Base-by-base conservation (phyloP, 2,888 invertebrate species). In the Alcis repandata region DNA sequence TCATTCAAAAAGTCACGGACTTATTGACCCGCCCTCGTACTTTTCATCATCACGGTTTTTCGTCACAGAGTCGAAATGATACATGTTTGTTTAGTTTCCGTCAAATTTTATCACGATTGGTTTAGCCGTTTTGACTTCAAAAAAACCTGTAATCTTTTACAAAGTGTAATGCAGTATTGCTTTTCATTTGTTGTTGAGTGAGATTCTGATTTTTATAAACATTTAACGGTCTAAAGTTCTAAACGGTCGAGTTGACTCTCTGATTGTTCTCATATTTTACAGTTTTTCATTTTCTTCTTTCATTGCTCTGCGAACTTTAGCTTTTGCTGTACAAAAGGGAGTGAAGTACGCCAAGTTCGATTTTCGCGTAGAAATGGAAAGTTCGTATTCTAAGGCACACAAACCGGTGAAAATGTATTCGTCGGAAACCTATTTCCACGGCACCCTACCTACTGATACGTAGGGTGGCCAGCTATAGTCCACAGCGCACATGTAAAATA, bases 401-500 rank as follows among this genome's bases (percentile, higher is more conserved):
- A 80, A 86, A 84, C 79, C 82, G 80, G 84, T 85, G 84, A 88
- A 66, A 91, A 91, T 90, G 87, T 91, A 90, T 90, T 89, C 89
- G 88, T 84, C 83, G 87, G 84, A 86, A 89, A 88, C 91, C 88
- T 90, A 91, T 90, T 89, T 87, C 86, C 86, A 85, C 67, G 64
- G 67, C 89, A 85, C 86, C 85, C 87, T 90, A 89, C 90, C 89
- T 90, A 91, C 92, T 90, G 80, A 91, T 89, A 90, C 87, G 86
- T 82, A 86, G 86, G 86, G 89, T 84, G 89, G 89, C 84, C 87
- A 86, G 89, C 90, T 88, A 89, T 87, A 90, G 91, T 86, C 89
- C 73, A 66, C 70, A 66, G 85, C 89, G 90, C 90, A 92, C 92
- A 92, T 92, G 92, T 92, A 92, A 92, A 92, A 92, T 91, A 92